Evolutionary conservation across 2,113 vertebrate genomes (phyloP).

Genomic region (Cygnus atratus): DNA sequence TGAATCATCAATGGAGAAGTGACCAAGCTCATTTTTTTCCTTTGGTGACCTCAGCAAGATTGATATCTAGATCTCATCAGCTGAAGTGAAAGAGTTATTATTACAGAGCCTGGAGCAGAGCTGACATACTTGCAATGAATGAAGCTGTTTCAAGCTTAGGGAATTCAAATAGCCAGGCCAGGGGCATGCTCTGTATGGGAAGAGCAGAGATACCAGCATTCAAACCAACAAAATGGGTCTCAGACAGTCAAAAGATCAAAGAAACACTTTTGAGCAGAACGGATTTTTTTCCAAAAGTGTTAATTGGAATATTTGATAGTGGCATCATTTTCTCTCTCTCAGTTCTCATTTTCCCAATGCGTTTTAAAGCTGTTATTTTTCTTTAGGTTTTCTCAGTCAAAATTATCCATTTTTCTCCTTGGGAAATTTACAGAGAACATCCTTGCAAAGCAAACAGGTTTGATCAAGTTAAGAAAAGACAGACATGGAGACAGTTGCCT

Average conservation of each 20-base stretch:
- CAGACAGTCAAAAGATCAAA: neutral
- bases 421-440: neutral
- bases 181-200: neutral
- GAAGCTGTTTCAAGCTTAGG: constrained; percentile 31
- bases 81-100: constrained; percentile 68
- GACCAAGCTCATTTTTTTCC: constrained; percentile 48
- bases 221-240: neutral
- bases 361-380: neutral
- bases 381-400: neutral
- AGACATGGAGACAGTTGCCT: neutral
- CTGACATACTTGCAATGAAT: constrained; percentile 34
- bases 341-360: neutral
- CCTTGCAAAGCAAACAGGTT: neutral
- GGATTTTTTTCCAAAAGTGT: neutral
- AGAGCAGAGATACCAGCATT: neutral
- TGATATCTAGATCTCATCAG: constrained; percentile 65
- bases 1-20: constrained; percentile 23
- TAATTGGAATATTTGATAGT: neutral
- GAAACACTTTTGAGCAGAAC: neutral
- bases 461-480: neutral
- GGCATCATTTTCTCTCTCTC: neutral
- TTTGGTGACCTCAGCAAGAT: constrained; percentile 60
- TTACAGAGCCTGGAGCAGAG: constrained; percentile 52
- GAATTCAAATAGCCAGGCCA: constrained; percentile 28
- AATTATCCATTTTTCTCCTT: neutral